Conservation (phyloP, 2,797 vertebrate genomes). For the Pseudochromis fuscus region DNA sequence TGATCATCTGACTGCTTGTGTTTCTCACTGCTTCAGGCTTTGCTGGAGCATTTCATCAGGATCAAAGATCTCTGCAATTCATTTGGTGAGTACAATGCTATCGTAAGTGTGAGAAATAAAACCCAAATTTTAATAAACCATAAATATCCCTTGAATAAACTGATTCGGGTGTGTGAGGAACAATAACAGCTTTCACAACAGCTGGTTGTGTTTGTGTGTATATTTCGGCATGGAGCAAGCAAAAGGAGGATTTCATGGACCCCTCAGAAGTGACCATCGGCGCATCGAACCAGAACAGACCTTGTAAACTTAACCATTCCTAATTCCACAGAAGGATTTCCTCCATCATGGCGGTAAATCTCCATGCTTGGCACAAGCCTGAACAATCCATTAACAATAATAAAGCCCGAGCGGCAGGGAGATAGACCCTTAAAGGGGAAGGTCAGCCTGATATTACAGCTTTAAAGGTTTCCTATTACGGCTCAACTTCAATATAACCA, state of each 20-base stretch:
- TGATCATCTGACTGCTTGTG: conserved; percentile 7
- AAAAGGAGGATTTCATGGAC: conserved; percentile 32
- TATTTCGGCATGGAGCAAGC: not conserved
- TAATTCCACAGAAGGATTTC: conserved; percentile 71
- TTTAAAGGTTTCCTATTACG: conserved; percentile 83
- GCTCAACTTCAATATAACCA: conserved; percentile 77
- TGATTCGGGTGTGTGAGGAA: not conserved
- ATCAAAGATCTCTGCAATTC: not conserved
- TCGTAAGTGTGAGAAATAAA: not conserved
- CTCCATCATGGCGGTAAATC: conserved; percentile 69
- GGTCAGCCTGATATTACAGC: conserved; percentile 80
- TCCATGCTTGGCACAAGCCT: conserved; percentile 68
- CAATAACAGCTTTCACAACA: not conserved
- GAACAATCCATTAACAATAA: conserved; percentile 82
- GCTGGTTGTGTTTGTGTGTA: not conserved
- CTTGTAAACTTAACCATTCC: conserved; percentile 70
- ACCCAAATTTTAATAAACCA: not conserved
- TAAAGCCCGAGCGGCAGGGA: conserved; percentile 69
- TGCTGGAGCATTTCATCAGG: not conserved
- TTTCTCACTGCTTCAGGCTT: not conserved
- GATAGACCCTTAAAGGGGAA: conserved; percentile 82
- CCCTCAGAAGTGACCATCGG: conserved; percentile 23
- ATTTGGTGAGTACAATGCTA: not conserved
- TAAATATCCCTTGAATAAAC: not conserved
- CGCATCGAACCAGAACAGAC: conserved; percentile 46